Evolutionary conservation across 2,113 vertebrate genomes (phyloP).

Genomic region (Lampris megalopsis): DNA sequence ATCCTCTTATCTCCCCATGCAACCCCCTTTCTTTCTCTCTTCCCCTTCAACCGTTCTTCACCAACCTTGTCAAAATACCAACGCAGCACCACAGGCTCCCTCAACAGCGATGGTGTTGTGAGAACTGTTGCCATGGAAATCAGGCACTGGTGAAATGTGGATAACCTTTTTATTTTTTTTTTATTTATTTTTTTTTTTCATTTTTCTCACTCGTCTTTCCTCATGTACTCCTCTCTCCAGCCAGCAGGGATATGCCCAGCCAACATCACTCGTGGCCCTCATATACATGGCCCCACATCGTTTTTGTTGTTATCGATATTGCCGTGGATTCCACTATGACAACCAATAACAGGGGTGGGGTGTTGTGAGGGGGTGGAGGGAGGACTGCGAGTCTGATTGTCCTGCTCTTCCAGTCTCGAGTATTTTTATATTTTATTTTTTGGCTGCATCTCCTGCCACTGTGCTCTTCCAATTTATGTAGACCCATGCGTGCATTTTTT

Average conservation of each 20-base stretch:
- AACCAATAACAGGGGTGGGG: slow-evolving; percentile 37
- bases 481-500: slow-evolving; percentile 1
- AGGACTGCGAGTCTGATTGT: slow-evolving; percentile 6
- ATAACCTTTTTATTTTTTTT: slow-evolving; percentile 26
- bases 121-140: slow-evolving; percentile 79
- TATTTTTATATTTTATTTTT: slow-evolving; percentile 4
- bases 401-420: slow-evolving; percentile 37
- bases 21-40: slow-evolving; percentile 50
- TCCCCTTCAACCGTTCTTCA: slow-evolving; percentile 42
- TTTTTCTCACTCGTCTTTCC: slow-evolving; percentile 17
- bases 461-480: slow-evolving; percentile 5
- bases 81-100: slow-evolving; percentile 65
- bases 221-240: slow-evolving; percentile 37
- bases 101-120: slow-evolving; percentile 67
- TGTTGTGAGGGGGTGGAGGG: slow-evolving; percentile 6
- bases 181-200: slow-evolving; percentile 13
- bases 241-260: slow-evolving; percentile 23
- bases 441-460: slow-evolving; percentile 27
- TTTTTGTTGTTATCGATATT: slow-evolving; percentile 33
- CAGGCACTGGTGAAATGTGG: slow-evolving; percentile 67
- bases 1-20: slow-evolving; percentile 73
- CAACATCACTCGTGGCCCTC: slow-evolving; percentile 1
- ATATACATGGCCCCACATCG: slow-evolving; percentile 8
- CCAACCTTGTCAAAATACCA: slow-evolving; percentile 82
- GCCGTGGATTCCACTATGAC: slow-evolving; percentile 28